phyloP scores from a whole-genome alignment of 2,888 invertebrate genomes.

The Coenonympha glycerion region DNA sequence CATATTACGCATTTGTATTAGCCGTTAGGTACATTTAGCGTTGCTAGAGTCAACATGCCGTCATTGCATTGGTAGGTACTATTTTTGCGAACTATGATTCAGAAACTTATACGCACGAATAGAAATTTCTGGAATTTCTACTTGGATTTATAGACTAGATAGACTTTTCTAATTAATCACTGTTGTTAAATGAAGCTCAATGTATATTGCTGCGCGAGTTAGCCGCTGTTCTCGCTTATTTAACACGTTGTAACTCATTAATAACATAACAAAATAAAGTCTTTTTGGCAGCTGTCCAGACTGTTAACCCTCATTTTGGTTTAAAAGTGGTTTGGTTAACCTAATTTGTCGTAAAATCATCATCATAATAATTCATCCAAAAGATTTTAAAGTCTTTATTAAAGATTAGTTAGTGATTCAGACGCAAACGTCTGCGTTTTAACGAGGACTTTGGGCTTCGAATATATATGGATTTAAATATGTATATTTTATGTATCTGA shows the following conservation, averaged over 20 bases:
- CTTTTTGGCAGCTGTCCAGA: slow-evolving; percentile 51
- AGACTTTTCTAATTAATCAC: slow-evolving; percentile 10
- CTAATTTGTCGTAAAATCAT: slow-evolving; percentile 41
- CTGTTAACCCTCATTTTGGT: slow-evolving; percentile 41
- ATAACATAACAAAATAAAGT: slow-evolving; percentile 22
- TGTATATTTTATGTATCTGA: no score
- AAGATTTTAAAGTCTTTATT: no score
- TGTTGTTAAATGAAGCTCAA: not conserved
- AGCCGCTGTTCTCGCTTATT: slow-evolving; percentile 6
- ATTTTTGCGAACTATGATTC: slow-evolving; percentile 21
- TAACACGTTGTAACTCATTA: slow-evolving; percentile 21
- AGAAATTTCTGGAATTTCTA: slow-evolving; percentile 19
- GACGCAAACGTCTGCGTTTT: no score
- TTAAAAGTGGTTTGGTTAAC: slow-evolving; percentile 54
- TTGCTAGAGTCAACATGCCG: slow-evolving; percentile 6
- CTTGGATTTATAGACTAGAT: slow-evolving; percentile 2
- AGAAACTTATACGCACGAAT: slow-evolving; percentile 14
- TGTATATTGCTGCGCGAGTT: not conserved
- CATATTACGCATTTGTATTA: slow-evolving; percentile 4
- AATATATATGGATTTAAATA: no score
- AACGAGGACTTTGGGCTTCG: no score
- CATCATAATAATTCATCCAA: no score
- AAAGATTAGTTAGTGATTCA: no score
- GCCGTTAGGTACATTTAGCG: slow-evolving; percentile 1
- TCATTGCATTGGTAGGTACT: slow-evolving; percentile 10